Evolutionary conservation across 2,113 vertebrate species (phyloP), one percentile per base, ranked within the genome.

Genomic region (Riparia riparia): DNA sequence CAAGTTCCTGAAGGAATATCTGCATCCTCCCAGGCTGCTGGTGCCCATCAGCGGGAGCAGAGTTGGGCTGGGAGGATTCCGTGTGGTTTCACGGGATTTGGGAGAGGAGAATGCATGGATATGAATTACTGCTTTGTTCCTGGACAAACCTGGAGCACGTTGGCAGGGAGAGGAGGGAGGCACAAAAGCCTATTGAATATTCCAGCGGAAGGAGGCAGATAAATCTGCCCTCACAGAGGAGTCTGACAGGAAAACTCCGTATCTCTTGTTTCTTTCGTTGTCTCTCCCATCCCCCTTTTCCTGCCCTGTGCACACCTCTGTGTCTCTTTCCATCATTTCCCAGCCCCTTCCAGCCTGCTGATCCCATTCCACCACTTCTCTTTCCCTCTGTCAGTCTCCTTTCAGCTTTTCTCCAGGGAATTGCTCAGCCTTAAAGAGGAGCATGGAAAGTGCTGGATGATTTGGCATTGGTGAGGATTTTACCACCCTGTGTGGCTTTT

Each of bases 121-220:
- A 7, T 80, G 91, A 82, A 31, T 94, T 87, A 86, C 84, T 74
- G 80, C 41, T 65, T 86, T 26, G 5, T 73, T 94, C 93, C 56
- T 77, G 66, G 64, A 24, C 49, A 64, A 88, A 80, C 41, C 81
- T 58, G 12, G 71, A 83, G 50, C 49, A 39, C 0, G 6, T 50
- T 96, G 85, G 73, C 61, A 47, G 39, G 57, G 66, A 89, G 47
- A 76, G 77, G 53, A 63, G 82, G 54, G 57, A 88, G 66, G 78
- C 90, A 63, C 64, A 50, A 82, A 83, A 73, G 68, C 60, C 51
- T 81, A 41, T 93, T 96, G 90, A 78, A 95, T 96, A 86, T 94
- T 80, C 77, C 80, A 53, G 82, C 42, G 87, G 73, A 90, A 39
- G 87, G 45, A 84, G 39, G 69, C 12, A 74, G 78, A 68, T 89